These are phyloP conservation scores for Catocala fraxini DNA, from an alignment of 2,888 invertebrate genomes.

Conservation along the genomic window DNA sequence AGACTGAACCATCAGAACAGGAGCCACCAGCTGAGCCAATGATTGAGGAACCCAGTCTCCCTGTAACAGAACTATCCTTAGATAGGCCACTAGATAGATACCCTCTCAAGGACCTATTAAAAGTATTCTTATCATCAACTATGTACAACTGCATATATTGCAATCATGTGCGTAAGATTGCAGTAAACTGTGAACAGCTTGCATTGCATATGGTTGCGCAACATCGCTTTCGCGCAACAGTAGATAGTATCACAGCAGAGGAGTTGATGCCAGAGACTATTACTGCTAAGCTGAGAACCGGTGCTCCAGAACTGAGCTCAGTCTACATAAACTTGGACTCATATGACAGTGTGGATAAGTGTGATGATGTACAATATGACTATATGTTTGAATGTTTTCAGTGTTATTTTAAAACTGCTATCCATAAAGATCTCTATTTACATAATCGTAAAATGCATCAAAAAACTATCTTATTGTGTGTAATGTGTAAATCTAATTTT, in stretches of 20 bases:
- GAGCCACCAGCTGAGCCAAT: slow-evolving; percentile 64
- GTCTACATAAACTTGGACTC: slow-evolving; percentile 92
- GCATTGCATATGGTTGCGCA: slow-evolving; percentile 93
- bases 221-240: slow-evolving; percentile 93
- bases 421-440: slow-evolving; percentile 94
- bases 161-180: slow-evolving; percentile 94
- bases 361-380: slow-evolving; percentile 87
- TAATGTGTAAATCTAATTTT: slow-evolving; percentile 96
- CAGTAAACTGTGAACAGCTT: slow-evolving; percentile 94
- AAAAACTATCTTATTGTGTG: slow-evolving; percentile 93
- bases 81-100: slow-evolving; percentile 93
- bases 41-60: slow-evolving; percentile 86
- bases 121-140: slow-evolving; percentile 91
- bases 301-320: slow-evolving; percentile 88
- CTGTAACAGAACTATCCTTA: slow-evolving; percentile 90
- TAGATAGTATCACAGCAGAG: slow-evolving; percentile 92
- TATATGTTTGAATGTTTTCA: slow-evolving; percentile 95
- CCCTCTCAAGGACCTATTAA: slow-evolving; percentile 90
- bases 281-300: slow-evolving; percentile 89
- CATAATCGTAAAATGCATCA: slow-evolving; percentile 96
- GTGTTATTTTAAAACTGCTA: slow-evolving; percentile 92
- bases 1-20: slow-evolving; percentile 67
- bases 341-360: slow-evolving; percentile 89
- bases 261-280: slow-evolving; percentile 91
- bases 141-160: slow-evolving; percentile 93